These are phyloP conservation scores for Drymonia ruficornis DNA, from an alignment of 2,888 invertebrate species.

Conservation along the genomic window DNA sequence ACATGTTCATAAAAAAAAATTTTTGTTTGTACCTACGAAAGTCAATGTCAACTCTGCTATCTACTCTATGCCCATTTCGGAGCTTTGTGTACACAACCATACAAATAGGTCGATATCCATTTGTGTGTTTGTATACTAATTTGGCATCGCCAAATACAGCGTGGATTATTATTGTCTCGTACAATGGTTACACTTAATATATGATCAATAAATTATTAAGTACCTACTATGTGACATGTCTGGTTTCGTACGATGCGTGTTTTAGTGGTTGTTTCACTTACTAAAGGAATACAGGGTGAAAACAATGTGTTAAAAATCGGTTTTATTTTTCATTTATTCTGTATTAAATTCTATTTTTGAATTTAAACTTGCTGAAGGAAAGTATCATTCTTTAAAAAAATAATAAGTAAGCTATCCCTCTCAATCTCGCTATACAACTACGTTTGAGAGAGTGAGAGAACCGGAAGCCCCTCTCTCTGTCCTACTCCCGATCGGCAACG, in stretches of 20 bases:
- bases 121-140: slow-evolving; percentile 54
- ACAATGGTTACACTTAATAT: slow-evolving; percentile 45
- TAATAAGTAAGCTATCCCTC: no score
- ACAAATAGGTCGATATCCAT: slow-evolving; percentile 41
- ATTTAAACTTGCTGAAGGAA: background rate
- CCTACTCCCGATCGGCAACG: no score
- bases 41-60: slow-evolving; percentile 27
- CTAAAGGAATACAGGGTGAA: background rate
- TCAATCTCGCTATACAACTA: no score
- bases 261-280: background rate
- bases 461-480: no score
- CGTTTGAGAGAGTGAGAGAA: no score
- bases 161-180: slow-evolving; percentile 52
- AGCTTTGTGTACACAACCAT: slow-evolving; percentile 26
- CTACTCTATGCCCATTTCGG: slow-evolving; percentile 31
- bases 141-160: slow-evolving; percentile 54
- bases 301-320: background rate
- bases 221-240: slow-evolving; percentile 9
- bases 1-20: no score
- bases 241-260: background rate
- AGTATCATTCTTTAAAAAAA: no score
- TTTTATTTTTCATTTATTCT: background rate
- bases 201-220: slow-evolving; percentile 44
- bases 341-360: background rate
- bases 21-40: slow-evolving; percentile 4